Percentiles rank a stretch among this genome's conserved stretches.
These are phyloP conservation scores for Drosophila ustulata DNA, from an alignment of 2,888 invertebrate genomes.

Conservation along the genomic window DNA sequence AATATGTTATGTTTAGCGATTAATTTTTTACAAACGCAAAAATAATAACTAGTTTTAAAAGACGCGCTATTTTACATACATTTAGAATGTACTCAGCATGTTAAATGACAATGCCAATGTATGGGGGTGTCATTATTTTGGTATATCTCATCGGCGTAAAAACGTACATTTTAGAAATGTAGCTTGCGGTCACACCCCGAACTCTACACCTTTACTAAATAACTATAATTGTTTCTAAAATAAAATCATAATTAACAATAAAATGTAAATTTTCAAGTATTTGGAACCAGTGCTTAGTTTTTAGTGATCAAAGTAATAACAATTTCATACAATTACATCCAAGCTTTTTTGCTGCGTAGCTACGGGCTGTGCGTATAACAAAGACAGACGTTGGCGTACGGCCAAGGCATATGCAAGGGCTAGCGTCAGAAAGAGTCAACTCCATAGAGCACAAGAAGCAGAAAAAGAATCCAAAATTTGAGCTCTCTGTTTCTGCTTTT, in stretches of 20 bases:
- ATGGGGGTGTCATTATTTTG: too few species aligned
- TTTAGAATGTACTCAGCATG: background rate
- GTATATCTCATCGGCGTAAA: background rate
- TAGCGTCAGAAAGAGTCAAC: slow-evolving; percentile 56
- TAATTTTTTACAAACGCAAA: too few species aligned
- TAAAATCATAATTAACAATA: slow-evolving; percentile 30
- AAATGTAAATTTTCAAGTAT: slow-evolving; percentile 50
- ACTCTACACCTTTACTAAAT: slow-evolving; percentile 11
- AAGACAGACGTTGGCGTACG: slow-evolving; percentile 61
- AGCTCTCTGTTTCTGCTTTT: slow-evolving; percentile 75
- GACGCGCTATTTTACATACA: slow-evolving; percentile 20
- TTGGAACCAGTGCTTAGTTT: slow-evolving; percentile 35
- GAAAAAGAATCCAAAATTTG: slow-evolving; percentile 75
- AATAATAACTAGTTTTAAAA: slow-evolving; percentile 3
- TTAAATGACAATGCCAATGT: background rate
- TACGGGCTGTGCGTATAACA: slow-evolving; percentile 54
- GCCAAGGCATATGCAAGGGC: slow-evolving; percentile 55
- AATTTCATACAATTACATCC: slow-evolving; percentile 65
- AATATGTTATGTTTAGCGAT: background rate
- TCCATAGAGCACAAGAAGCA: slow-evolving; percentile 54
- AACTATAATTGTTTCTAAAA: slow-evolving; percentile 38
- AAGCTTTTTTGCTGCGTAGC: slow-evolving; percentile 68
- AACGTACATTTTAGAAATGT: background rate
- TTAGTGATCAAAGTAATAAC: slow-evolving; percentile 42
- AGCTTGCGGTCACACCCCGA: background rate